These are phyloP conservation scores for Tachyglossus aculeatus DNA, from an alignment of 2,797 vertebrate species.

Conservation along the genomic window DNA sequence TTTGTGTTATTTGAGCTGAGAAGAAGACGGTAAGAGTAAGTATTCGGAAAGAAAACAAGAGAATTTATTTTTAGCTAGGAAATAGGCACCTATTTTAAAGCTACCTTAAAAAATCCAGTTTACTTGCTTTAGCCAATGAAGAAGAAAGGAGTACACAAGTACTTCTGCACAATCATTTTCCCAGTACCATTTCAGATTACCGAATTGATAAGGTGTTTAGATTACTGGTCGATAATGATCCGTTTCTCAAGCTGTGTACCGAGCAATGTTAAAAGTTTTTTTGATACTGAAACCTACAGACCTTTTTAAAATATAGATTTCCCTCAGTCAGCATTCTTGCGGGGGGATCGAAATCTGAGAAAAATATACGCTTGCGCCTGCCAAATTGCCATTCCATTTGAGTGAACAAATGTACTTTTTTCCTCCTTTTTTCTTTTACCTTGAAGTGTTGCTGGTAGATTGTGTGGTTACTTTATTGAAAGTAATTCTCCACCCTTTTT, in stretches of 20 bases:
- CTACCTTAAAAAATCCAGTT: background rate
- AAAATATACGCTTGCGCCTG: background rate
- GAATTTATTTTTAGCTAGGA: too few species aligned
- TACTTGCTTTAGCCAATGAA: background rate
- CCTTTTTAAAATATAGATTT: background rate
- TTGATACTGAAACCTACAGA: background rate
- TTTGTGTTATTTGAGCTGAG: too few species aligned
- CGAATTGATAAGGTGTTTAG: background rate
- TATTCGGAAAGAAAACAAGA: too few species aligned
- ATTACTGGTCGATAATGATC: background rate
- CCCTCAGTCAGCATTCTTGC: background rate
- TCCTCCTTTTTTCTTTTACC: slow-evolving; percentile 3
- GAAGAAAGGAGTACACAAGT: background rate
- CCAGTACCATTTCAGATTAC: background rate
- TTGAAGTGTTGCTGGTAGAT: background rate
- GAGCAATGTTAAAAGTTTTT: slow-evolving; percentile 1
- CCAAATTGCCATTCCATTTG: background rate
- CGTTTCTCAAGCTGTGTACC: background rate
- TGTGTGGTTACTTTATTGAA: background rate
- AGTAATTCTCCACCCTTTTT: background rate
- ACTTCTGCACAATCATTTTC: background rate
- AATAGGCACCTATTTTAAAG: too few species aligned
- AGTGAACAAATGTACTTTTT: background rate
- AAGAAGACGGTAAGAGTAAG: too few species aligned
- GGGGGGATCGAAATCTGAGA: slow-evolving; percentile 11